These are phyloP conservation scores for Diabrotica balteata DNA, from an alignment of 2,888 invertebrate genomes.

Conservation along the genomic window DNA sequence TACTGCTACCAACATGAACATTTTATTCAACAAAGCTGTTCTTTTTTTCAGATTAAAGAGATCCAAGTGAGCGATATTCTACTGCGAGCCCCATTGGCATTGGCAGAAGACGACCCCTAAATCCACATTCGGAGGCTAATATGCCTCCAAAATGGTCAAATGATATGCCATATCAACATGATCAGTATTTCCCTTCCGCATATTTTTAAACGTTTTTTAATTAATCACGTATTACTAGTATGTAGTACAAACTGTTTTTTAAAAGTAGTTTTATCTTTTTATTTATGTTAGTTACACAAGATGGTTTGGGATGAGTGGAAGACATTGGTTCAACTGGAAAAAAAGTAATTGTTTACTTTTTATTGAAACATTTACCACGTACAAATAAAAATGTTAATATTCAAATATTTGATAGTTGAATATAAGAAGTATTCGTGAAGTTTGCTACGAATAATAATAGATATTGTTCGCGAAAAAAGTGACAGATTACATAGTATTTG, in stretches of 20 bases:
- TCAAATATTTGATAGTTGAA: no score
- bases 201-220: slow-evolving; percentile 24
- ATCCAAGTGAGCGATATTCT: slow-evolving; percentile 55
- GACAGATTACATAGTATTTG: no score
- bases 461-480: no score
- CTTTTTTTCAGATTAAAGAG: slow-evolving; percentile 54
- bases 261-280: slow-evolving; percentile 38
- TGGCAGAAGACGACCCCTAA: slow-evolving; percentile 55
- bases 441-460: no score
- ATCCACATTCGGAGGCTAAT: background rate
- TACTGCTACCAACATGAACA: background rate
- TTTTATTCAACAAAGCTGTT: slow-evolving; percentile 16
- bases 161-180: slow-evolving; percentile 50
- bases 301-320: no score
- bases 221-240: slow-evolving; percentile 18
- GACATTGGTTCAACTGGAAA: no score
- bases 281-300: slow-evolving; percentile 20
- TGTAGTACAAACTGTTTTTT: slow-evolving; percentile 43
- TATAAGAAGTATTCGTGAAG: no score
- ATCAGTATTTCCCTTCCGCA: slow-evolving; percentile 48
- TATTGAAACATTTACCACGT: no score
- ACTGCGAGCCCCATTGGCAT: slow-evolving; percentile 57
- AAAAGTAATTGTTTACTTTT: no score
- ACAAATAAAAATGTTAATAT: no score
- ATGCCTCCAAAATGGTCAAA: slow-evolving; percentile 28